Percentiles rank a stretch among this genome's conserved stretches.
phyloP scores from a whole-genome alignment of 2,113 vertebrate genomes.

The Macquaria ambigua region DNA sequence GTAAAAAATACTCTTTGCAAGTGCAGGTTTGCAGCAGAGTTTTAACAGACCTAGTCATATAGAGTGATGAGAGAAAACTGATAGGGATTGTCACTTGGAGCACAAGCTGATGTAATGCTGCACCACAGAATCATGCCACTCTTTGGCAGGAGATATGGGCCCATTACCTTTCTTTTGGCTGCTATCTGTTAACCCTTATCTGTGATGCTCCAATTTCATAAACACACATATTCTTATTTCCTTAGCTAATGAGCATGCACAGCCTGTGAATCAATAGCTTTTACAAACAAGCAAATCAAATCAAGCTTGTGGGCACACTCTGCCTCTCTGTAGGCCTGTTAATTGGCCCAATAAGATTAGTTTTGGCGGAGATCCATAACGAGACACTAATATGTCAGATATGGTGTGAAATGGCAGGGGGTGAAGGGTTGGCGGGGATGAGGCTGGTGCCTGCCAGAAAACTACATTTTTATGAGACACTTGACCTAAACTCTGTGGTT shows the following conservation, averaged over 20 bases:
- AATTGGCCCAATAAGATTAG: slow-evolving; percentile 40
- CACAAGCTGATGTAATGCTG: background rate
- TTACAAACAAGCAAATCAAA: slow-evolving; percentile 21
- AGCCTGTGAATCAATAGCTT: background rate
- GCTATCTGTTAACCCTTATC: background rate
- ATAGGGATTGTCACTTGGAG: background rate
- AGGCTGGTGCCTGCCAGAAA: slow-evolving; percentile 32
- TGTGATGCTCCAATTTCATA: background rate
- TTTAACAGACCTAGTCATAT: background rate
- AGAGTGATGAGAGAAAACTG: slow-evolving; percentile 11
- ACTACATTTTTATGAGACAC: slow-evolving; percentile 30
- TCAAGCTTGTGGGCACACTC: background rate
- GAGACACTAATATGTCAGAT: slow-evolving; percentile 40
- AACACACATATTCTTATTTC: background rate
- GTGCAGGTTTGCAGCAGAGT: background rate
- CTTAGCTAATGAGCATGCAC: background rate
- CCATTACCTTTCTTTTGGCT: background rate
- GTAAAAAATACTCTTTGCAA: background rate
- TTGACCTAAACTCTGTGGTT: slow-evolving; percentile 14
- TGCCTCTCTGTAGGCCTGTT: background rate
- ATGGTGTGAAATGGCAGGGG: slow-evolving; percentile 41
- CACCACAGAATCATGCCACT: background rate
- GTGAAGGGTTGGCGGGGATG: slow-evolving; percentile 11
- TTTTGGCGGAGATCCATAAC: slow-evolving; percentile 27
- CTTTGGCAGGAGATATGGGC: background rate